Evolutionary conservation across 1,140 invertebrate genomes (phyloP), one percentile per base, ranked within the genome.

Genomic region (Notospermus geniculatus): DNA sequence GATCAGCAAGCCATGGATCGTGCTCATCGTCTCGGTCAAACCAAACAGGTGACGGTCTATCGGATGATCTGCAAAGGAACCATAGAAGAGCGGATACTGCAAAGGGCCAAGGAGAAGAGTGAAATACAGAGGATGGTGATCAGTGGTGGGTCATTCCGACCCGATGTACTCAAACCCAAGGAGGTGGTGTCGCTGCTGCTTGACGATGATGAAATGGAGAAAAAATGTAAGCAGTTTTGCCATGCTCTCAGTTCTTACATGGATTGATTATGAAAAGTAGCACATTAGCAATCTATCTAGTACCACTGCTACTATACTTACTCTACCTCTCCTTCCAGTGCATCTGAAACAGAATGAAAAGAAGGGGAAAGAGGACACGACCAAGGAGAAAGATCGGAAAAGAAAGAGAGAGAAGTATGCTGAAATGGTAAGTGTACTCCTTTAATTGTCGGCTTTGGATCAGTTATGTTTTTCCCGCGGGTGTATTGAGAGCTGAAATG

Each of bases 91-190:
- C 88, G 89, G 27, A 97, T 98, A 82, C 87, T 91, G 63, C 87
- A 91, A 79, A 86, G 94, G 62, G 93, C 93, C 28, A 89, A 92
- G 80, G 91, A 96, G 77, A 98, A 98, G 80, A 85, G 97, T 67
- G 79, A 81, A 92, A 97, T 97, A 69, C 95, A 97, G 87, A 87
- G 93, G 71, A 94, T 97, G 91, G 95, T 97, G 23, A 97, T 97
- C 71, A 96, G 93, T 81, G 95, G 94, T 57, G 93, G 93, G 39
- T 93, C 93, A 80, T 96, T 96, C 79, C 93, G 93, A 79, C 92
- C 93, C 25, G 95, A 97, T 80, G 93, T 92, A 0, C 83, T 97
- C 46, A 96, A 96, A 81, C 93, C 93, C 0, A 95, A 95, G 80
- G 94, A 97, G 86, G 93, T 97, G 23, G 94, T 97, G 0, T 97